Conservation (phyloP, 2,797 vertebrate species). For the Myoxocephalus aenaeus region DNA sequence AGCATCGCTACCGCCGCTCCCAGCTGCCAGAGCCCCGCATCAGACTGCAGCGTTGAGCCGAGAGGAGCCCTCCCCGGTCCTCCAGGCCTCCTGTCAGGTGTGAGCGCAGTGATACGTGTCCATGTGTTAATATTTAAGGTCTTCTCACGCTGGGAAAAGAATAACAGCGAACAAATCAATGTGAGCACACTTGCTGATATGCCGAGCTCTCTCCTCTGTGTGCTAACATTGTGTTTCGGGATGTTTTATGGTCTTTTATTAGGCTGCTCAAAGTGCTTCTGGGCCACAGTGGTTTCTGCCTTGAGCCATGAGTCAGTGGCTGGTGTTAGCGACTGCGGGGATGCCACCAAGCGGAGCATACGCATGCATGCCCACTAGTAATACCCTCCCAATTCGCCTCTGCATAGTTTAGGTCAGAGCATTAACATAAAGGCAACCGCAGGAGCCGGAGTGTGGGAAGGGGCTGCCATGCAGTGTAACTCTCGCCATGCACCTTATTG, state of each 20-base stretch:
- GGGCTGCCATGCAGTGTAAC: slow-evolving; percentile 48
- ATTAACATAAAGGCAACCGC: slow-evolving; percentile 74
- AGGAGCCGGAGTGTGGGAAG: slow-evolving; percentile 66
- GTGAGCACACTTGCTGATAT: background rate
- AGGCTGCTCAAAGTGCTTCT: slow-evolving; percentile 60
- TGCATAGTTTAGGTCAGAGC: slow-evolving; percentile 70
- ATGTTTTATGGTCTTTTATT: slow-evolving; percentile 66
- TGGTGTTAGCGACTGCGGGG: slow-evolving; percentile 53
- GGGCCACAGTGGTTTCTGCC: slow-evolving; percentile 58
- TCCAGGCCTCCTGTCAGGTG: no score
- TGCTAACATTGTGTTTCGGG: slow-evolving; percentile 5
- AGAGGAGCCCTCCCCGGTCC: slow-evolving; percentile 1
- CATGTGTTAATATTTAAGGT: background rate
- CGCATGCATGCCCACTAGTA: slow-evolving; percentile 77
- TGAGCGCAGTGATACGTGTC: background rate
- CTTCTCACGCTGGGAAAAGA: background rate
- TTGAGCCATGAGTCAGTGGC: slow-evolving; percentile 66
- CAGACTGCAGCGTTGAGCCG: slow-evolving; percentile 35
- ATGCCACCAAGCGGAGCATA: slow-evolving; percentile 72
- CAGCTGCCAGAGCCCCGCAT: slow-evolving; percentile 45
- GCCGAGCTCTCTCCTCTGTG: background rate
- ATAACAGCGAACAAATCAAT: background rate
- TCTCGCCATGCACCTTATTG: slow-evolving; percentile 44
- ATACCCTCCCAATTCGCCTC: slow-evolving; percentile 58
- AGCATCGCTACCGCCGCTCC: slow-evolving; percentile 42